Evolutionary conservation across 2,888 invertebrate genomes (phyloP).

Genomic region (Sarcophaga variegata): DNA sequence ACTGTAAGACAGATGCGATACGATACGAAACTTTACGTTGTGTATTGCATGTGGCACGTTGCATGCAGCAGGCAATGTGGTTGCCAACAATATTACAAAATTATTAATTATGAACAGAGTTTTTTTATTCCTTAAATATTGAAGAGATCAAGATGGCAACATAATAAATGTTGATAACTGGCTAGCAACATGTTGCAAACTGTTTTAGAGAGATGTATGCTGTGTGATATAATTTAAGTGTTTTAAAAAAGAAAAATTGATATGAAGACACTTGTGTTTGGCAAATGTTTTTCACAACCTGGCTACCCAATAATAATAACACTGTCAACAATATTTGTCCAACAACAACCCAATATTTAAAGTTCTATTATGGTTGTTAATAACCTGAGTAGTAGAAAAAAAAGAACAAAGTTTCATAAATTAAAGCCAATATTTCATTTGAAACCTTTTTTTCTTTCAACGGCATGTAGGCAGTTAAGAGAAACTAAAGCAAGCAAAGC

Average conservation of each 20-base stretch:
- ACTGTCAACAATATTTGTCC: not conserved
- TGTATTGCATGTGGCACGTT: not conserved
- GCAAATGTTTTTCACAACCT: not conserved
- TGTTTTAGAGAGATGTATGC: too few species aligned
- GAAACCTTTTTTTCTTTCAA: not conserved
- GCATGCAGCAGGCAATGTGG: not conserved
- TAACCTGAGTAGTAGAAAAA: not conserved
- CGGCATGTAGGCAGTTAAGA: not conserved
- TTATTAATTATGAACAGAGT: not conserved
- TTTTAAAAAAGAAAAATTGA: not conserved
- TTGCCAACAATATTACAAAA: slow-evolving; percentile 21
- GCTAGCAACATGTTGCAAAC: not conserved
- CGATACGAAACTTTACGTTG: too few species aligned
- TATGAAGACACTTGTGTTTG: not conserved
- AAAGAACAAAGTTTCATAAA: not conserved
- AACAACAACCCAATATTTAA: not conserved
- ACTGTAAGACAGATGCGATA: too few species aligned
- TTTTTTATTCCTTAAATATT: not conserved
- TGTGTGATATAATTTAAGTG: not conserved
- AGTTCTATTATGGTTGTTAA: not conserved
- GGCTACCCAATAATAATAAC: too few species aligned
- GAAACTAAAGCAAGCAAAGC: not conserved
- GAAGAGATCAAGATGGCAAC: not conserved
- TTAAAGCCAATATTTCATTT: not conserved
- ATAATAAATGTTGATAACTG: not conserved